Evolutionary conservation across 2,113 vertebrate species (phyloP), one percentile per base, ranked within the genome.

Genomic region (Cryptomyrus ogoouensis): DNA sequence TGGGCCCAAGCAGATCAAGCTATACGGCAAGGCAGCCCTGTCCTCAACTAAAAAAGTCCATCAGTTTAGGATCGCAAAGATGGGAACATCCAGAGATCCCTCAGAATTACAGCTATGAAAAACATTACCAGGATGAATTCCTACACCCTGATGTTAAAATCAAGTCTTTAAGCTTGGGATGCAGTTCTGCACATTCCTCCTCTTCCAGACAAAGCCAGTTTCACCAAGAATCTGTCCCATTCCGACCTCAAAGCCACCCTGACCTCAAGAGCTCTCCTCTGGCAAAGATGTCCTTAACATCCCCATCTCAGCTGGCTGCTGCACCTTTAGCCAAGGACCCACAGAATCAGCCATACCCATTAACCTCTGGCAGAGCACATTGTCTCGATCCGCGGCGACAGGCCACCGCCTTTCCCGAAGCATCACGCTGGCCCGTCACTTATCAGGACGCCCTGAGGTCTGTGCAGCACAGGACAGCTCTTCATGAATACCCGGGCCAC

Each of bases 41-140:
- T 49, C 94, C 94, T 85, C 94, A 94, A 89, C 91, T 96, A 7
- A 96, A 94, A 91, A 96, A 96, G 77, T 96, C 96, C 13, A 90
- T 94, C 70, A 96, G 96, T 90, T 93, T 96, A 87, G 96, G 95
- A 70, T 94, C 94, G 24, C 96, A 95, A 89, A 94, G 92, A 90
- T 96, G 95, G 95, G 93, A 96, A 66, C 95, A 95, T 91, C 94
- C 94, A 88, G 95, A 96, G 90, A 95, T 56, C 85, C 95, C 95
- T 0, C 94, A 93, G 91, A 31, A 93, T 1, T 95, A 96, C 87
- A 58, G 95, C 90, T 94, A 95, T 87, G 94, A 96, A 90, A 95
- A 56, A 66, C 95, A 91, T 90, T 94, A 96, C 92, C 95, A 94
- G 93, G 94, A 95, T 7, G 93, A 95, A 88, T 93, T 95, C 56